Evolutionary conservation across 2,888 invertebrate species (phyloP).

Genomic region (Drosophila subsilvestris): DNA sequence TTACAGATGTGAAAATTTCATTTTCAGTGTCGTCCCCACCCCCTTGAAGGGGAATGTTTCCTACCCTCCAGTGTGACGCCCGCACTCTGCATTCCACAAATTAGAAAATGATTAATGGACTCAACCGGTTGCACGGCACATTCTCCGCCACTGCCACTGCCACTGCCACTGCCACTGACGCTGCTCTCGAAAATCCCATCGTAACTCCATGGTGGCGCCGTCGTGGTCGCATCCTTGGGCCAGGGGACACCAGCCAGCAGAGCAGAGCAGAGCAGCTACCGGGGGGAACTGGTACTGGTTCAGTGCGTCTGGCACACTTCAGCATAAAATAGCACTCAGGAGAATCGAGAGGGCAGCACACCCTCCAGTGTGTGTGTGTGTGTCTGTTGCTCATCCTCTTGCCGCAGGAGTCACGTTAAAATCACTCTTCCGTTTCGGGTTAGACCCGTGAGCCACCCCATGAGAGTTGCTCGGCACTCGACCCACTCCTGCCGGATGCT

Average conservation of each 20-base stretch:
- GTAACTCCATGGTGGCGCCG: slow-evolving; percentile 52
- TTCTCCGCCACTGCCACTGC: not conserved
- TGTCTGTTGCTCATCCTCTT: slow-evolving; percentile 44
- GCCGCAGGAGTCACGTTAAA: slow-evolving; percentile 64
- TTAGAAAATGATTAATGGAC: slow-evolving; percentile 84
- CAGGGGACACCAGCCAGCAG: slow-evolving; percentile 20
- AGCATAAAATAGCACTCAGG: slow-evolving; percentile 81
- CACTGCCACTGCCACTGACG: not conserved
- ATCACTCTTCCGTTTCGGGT: slow-evolving; percentile 78
- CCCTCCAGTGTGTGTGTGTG: slow-evolving; percentile 18
- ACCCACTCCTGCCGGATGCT: not conserved
- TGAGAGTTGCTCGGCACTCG: not conserved
- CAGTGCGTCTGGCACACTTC: slow-evolving; percentile 81
- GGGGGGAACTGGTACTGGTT: slow-evolving; percentile 49
- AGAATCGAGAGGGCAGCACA: slow-evolving; percentile 64
- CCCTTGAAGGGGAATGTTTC: slow-evolving; percentile 13
- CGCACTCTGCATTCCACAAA: slow-evolving; percentile 82
- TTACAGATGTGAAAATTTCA: slow-evolving; percentile 84
- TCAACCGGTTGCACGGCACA: slow-evolving; percentile 80
- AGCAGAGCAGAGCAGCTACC: slow-evolving; percentile 9
- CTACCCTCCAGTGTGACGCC: slow-evolving; percentile 42
- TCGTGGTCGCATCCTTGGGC: slow-evolving; percentile 58
- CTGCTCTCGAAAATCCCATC: not conserved
- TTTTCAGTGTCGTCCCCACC: slow-evolving; percentile 65
- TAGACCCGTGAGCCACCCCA: slow-evolving; percentile 46